Evolutionary conservation across 1,140 invertebrate species (phyloP).

Genomic region (Rhizoglyphus robini): DNA sequence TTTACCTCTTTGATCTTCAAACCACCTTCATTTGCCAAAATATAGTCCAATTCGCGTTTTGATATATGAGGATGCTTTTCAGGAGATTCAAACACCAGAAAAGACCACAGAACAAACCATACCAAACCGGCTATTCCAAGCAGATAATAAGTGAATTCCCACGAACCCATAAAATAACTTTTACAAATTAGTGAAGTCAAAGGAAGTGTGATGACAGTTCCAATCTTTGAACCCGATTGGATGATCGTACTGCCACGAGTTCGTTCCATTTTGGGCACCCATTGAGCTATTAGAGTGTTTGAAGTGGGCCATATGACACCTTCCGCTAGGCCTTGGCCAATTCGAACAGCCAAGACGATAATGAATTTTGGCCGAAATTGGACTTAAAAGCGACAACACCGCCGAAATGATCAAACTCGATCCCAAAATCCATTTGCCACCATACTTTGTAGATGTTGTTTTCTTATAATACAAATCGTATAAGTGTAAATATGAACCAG

Average conservation of each 20-base stretch:
- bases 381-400: conserved; percentile 19
- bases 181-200: conserved; percentile 21
- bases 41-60: conserved; percentile 9
- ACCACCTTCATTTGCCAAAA: conserved; percentile 41
- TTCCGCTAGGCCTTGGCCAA: conserved; percentile 28
- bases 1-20: conserved; percentile 23
- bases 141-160: conserved; percentile 23
- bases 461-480: too few relatives aligned
- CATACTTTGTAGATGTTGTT: conserved; percentile 59
- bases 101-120: conserved; percentile 24
- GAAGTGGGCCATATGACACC: conserved; percentile 32
- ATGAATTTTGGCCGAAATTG: conserved; percentile 11
- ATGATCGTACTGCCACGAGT: conserved; percentile 14
- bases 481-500: too few relatives aligned
- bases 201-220: conserved; percentile 29
- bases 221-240: conserved; percentile 29
- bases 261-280: conserved; percentile 24
- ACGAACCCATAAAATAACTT: conserved; percentile 21
- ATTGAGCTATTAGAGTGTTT: conserved; percentile 33
- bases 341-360: not conserved
- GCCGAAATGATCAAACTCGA: conserved; percentile 26
- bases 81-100: conserved; percentile 20
- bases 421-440: conserved; percentile 72
- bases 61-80: conserved; percentile 22
- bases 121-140: conserved; percentile 20